phyloP scores from a whole-genome alignment of 2,797 vertebrate species.

The Smutsia temminckii region DNA sequence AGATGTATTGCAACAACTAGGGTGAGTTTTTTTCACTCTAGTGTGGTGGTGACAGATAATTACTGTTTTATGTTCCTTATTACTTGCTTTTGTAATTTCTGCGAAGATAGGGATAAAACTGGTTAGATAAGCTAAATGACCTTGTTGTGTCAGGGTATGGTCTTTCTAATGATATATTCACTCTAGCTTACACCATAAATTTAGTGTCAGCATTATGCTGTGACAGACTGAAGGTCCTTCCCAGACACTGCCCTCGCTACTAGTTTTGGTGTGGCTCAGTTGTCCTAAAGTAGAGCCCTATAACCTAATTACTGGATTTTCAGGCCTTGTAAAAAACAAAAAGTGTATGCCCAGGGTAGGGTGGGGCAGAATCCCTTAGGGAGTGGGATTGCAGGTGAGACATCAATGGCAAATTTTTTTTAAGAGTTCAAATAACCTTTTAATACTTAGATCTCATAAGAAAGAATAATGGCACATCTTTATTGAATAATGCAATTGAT shows the following conservation, averaged over 20 bases:
- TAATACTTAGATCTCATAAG: too few relatives aligned
- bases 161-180: conserved; percentile 36
- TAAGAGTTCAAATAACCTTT: too few relatives aligned
- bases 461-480: too few relatives aligned
- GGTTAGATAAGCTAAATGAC: conserved; percentile 16
- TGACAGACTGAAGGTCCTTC: background rate
- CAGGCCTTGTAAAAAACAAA: conserved; percentile 17
- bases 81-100: conserved; percentile 33
- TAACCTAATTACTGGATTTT: background rate
- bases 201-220: background rate
- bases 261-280: background rate
- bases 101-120: background rate
- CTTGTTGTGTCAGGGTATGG: background rate
- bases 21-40: conserved; percentile 83
- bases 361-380: background rate
- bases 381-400: background rate
- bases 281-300: background rate
- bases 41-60: background rate
- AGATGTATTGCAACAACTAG: conserved; percentile 98
- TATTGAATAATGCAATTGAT: too few relatives aligned
- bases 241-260: background rate
- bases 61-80: background rate
- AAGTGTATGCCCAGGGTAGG: background rate
- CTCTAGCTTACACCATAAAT: background rate
- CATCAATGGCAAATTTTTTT: background rate